Percentiles rank a stretch among this genome's conserved stretches.
Evolutionary conservation across 2,113 vertebrate species (phyloP).

Genomic region (Chamaetylas fuelleborni): DNA sequence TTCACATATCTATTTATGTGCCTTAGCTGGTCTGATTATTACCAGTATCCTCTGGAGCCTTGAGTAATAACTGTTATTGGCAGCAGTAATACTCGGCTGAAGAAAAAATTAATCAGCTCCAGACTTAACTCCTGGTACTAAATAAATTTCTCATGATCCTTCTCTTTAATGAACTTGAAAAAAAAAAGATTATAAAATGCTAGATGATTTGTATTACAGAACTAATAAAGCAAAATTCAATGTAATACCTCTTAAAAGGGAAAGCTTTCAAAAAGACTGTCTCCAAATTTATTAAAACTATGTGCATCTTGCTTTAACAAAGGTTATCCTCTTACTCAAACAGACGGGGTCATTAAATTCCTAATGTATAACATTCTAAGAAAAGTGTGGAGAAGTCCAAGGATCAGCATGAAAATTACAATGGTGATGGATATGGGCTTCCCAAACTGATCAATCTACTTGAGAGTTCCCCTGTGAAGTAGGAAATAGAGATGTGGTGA

Average conservation of each 20-base stretch:
- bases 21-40: slow-evolving; percentile 10
- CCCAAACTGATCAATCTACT: neutral
- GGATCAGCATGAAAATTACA: neutral
- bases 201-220: neutral
- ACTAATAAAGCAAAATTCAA: neutral
- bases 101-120: neutral
- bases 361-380: neutral
- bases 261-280: neutral
- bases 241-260: neutral
- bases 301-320: neutral
- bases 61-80: slow-evolving; percentile 7
- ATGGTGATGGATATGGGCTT: neutral
- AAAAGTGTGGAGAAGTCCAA: neutral
- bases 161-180: neutral
- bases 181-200: neutral
- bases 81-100: slow-evolving; percentile 1
- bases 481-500: neutral
- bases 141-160: neutral
- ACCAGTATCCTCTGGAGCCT: neutral
- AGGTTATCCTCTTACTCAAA: neutral
- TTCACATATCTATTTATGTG: neutral
- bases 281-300: neutral
- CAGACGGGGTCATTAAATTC: neutral
- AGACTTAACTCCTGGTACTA: neutral
- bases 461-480: neutral